Base-by-base conservation (phyloP, 2,888 invertebrate genomes). In the Trichogramma evanescens region DNA sequence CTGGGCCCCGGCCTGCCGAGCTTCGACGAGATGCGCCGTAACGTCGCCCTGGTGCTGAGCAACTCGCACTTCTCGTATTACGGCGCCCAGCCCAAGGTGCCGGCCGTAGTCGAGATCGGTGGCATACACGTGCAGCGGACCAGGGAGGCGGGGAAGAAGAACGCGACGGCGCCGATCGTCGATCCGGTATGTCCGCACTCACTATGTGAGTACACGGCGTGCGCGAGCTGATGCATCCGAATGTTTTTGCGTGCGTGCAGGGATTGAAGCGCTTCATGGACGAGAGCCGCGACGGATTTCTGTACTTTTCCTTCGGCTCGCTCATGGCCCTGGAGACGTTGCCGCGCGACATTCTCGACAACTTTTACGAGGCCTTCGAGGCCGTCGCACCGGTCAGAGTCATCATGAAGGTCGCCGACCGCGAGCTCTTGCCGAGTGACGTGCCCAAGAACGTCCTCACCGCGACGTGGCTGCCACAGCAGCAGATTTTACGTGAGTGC, bases 31-130 rank as follows among this genome's bases (percentile, higher is more conserved):
- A 46, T 75, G 4, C 69, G 67, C 9, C 50, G 43, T 8, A 74
- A 77, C 53, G 49, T 79, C 56, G 59, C 72, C 4, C 42, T 80
- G 2, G 66, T 80, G 55, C 73, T 82, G 61, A 75, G 82, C 0
- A 84, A 84, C 67, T 80, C 82, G 10, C 83, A 84, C 71, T 81
- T 80, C 65, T 79, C 81, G 4, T 65, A 83, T 40, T 80, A 79
- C 59, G 83, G 82, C 1, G 75, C 81, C 0, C 79, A 78, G 56
- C 78, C 82, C 1, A 65, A 78, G 54, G 78, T 80, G 0, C 78
- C 81, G 0, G 78, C 79, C 49, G 72, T 84, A 7, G 70, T 84
- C 49, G 83, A 84, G 69, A 70, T 84, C 62, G 83, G 82, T 4
- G 84, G 84, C 1, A 70, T 83, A 56, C 83, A 84, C 48, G 55